phyloP scores from a whole-genome alignment of 2,797 vertebrate species.

The Tachyglossus aculeatus region DNA sequence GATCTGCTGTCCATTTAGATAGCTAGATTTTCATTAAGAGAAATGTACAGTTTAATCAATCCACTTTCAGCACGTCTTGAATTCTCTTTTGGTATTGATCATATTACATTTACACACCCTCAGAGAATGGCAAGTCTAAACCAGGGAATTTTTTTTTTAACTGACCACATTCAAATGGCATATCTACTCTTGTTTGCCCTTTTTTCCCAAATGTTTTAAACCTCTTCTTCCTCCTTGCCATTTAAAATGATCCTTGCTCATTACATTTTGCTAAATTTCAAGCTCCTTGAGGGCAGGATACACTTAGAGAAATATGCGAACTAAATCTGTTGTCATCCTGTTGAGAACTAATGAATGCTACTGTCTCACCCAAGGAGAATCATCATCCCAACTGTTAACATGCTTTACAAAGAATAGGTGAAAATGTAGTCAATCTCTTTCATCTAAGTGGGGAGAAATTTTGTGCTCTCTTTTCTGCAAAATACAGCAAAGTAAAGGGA shows the following conservation, averaged over 20 bases:
- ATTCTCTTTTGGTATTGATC: slow-evolving; percentile 9
- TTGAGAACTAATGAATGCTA: slow-evolving; percentile 59
- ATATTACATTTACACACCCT: background rate
- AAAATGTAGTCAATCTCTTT: slow-evolving; percentile 31
- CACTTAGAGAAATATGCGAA: too few relatives aligned
- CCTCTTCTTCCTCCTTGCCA: too few relatives aligned
- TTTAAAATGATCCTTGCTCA: too few relatives aligned
- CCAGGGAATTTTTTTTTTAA: too few relatives aligned
- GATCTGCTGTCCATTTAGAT: slow-evolving; percentile 34
- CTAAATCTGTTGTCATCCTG: slow-evolving; percentile 61
- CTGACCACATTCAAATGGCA: too few relatives aligned
- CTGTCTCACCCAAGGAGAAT: slow-evolving; percentile 49
- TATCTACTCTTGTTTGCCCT: too few relatives aligned
- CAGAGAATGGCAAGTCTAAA: too few relatives aligned
- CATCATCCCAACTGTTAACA: slow-evolving; percentile 55
- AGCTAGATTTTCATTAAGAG: slow-evolving; percentile 46
- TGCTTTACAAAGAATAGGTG: slow-evolving; percentile 52
- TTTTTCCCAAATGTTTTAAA: too few relatives aligned
- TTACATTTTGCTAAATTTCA: too few relatives aligned
- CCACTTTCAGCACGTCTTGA: slow-evolving; percentile 43
- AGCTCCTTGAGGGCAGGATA: too few relatives aligned
- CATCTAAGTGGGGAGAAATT: slow-evolving; percentile 49
- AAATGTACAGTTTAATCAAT: slow-evolving; percentile 31
- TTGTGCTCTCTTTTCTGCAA: slow-evolving; percentile 33
- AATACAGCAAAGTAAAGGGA: slow-evolving; percentile 26